Conservation (phyloP, 2,888 invertebrate species). For the Clivina fossor region DNA sequence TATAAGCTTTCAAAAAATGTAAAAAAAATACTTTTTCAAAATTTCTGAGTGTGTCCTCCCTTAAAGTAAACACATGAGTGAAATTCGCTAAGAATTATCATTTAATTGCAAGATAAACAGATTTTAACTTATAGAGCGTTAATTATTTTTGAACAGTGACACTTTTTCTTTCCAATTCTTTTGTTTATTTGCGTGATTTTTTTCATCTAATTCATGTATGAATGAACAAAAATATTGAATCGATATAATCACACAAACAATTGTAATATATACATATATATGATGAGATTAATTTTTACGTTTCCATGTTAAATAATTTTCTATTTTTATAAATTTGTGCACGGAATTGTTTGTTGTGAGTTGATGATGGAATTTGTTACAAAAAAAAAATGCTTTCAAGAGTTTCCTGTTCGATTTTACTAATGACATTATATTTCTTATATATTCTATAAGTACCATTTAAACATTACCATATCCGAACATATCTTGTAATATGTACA, state of each 20-base stretch:
- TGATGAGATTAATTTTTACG: too few species aligned
- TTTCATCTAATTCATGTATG: neutral
- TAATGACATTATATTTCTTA: slow-evolving; percentile 29
- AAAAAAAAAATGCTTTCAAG: slow-evolving; percentile 21
- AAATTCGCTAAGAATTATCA: too few species aligned
- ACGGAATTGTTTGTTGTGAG: slow-evolving; percentile 12
- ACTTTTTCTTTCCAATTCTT: neutral
- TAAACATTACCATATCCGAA: slow-evolving; percentile 41
- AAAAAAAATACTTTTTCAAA: too few species aligned
- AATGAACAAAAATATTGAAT: too few species aligned
- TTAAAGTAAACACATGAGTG: too few species aligned
- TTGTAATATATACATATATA: too few species aligned
- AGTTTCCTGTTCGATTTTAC: slow-evolving; percentile 26
- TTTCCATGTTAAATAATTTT: slow-evolving; percentile 8
- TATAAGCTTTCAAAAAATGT: too few species aligned
- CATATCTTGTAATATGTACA: slow-evolving; percentile 42
- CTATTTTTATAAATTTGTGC: slow-evolving; percentile 11
- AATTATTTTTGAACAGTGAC: too few species aligned
- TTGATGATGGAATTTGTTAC: slow-evolving; percentile 25
- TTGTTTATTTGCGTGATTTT: neutral
- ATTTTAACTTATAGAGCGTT: too few species aligned
- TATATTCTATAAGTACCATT: slow-evolving; percentile 26
- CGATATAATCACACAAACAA: too few species aligned
- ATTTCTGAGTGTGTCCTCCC: too few species aligned
- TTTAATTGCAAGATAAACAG: too few species aligned